Conservation (phyloP, 2,888 invertebrate genomes). For the Cecidostiba fungosa region DNA sequence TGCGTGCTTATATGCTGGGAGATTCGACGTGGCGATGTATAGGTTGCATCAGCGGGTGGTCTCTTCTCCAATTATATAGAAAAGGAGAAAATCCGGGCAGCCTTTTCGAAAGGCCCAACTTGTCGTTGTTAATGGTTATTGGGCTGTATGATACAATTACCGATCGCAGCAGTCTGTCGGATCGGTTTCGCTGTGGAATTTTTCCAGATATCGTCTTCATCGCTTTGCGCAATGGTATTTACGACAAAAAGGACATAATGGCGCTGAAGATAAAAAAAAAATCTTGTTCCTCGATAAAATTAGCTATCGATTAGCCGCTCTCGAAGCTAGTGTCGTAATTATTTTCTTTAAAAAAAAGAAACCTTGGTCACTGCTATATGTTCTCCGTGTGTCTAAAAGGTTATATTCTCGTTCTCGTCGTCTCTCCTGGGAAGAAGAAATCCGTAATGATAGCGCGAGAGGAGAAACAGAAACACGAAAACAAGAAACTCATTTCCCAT, state of each 20-base stretch:
- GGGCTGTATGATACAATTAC: background rate
- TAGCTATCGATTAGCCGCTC: background rate
- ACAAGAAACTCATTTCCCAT: background rate
- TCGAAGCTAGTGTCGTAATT: background rate
- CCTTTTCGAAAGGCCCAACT: background rate
- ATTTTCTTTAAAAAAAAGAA: conserved; percentile 7
- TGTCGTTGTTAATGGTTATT: background rate
- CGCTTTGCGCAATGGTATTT: background rate
- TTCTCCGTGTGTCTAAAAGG: background rate
- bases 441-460: background rate
- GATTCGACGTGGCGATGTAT: conserved; percentile 35
- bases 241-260: background rate
- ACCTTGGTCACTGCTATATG: background rate
- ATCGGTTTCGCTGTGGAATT: background rate
- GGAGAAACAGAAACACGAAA: background rate
- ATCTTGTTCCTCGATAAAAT: background rate
- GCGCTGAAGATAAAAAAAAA: background rate
- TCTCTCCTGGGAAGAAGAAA: background rate
- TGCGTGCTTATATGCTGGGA: background rate
- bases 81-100: conserved; percentile 1
- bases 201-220: background rate
- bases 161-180: background rate
- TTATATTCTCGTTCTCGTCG: background rate
- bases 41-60: conserved; percentile 15
- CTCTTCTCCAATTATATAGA: conserved; percentile 27